Evolutionary conservation across 2,113 vertebrate genomes (phyloP), one percentile per base, ranked within the genome.

Genomic region (Scalopus aquaticus): DNA sequence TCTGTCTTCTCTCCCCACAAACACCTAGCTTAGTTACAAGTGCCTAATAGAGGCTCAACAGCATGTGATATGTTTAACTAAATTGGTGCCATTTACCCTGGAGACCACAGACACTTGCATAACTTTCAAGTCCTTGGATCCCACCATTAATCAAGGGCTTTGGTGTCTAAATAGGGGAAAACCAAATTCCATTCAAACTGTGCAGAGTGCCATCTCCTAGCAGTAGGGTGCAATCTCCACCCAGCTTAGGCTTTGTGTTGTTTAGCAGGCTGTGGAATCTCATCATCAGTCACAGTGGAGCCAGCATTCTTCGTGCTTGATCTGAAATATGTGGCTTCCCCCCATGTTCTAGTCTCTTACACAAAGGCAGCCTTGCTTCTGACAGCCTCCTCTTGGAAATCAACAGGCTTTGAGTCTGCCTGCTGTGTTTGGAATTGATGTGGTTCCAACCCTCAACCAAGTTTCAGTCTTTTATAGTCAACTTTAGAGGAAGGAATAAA

Each of bases 381-480:
- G 91, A 78, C 4, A 26, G 90, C 93, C 28, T 0, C 1, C 69
- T 49, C 74, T 95, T 62, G 72, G 73, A 97, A 94, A 94, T 7
- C 97, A 95, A 96, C 93, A 85, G 80, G 84, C 67, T 80, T 73
- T 90, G 72, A 93, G 89, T 81, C 96, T 77, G 93, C 92, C 96
- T 0, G 2, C 93, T 95, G 80, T 39, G 82, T 20, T 60, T 88
- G 87, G 46, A 44, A 93, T 82, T 88, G 88, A 86, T 84, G 93
- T 69, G 78, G 81, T 37, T 82, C 91, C 72, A 49, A 77, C 92
- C 85, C 67, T 65, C 96, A 94, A 94, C 35, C 81, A n/a, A 91
- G 90, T 84, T 37, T 44, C 89, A 84, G 60, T 56, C 39, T 93
- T 94, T 92, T 62, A 49, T 4, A 42, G 62, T 22, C 56, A 82